Percentiles rank a stretch among this genome's conserved stretches.
Conservation (phyloP, 1,140 invertebrate genomes). For the Manduca sexta region DNA sequence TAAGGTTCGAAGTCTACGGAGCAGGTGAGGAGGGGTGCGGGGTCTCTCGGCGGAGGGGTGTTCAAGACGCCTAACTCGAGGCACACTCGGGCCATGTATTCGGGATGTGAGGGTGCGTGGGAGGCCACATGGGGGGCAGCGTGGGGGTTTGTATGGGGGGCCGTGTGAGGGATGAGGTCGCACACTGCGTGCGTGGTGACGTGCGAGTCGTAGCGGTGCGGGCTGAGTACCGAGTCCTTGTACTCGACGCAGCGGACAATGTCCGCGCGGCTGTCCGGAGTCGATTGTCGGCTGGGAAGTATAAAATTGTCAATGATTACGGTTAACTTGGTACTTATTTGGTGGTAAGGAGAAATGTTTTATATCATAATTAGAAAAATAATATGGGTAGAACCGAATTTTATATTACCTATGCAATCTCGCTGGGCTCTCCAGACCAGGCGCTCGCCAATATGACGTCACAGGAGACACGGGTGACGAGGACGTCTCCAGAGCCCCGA, state of each 20-base stretch:
- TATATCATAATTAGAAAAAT: too few relatives aligned
- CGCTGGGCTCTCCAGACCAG: slow-evolving; percentile 43
- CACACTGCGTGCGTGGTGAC: slow-evolving; percentile 51
- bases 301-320: too few relatives aligned
- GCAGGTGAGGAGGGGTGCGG: slow-evolving; percentile 48
- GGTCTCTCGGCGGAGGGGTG: slow-evolving; percentile 34
- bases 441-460: slow-evolving; percentile 55
- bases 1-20: slow-evolving; percentile 60
- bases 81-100: slow-evolving; percentile 58
- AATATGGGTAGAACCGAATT: too few relatives aligned
- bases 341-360: too few relatives aligned
- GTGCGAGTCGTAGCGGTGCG: slow-evolving; percentile 33
- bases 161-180: slow-evolving; percentile 57
- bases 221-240: slow-evolving; percentile 46
- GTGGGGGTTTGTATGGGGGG: slow-evolving; percentile 36
- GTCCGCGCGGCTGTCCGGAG: slow-evolving; percentile 62
- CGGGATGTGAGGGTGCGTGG: slow-evolving; percentile 32
- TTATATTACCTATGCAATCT: slow-evolving; percentile 47
- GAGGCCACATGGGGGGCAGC: slow-evolving; percentile 46
- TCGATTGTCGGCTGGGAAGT: slow-evolving; percentile 48
- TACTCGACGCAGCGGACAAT: slow-evolving; percentile 68
- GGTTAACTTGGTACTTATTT: too few relatives aligned
- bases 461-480: slow-evolving; percentile 49
- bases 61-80: slow-evolving; percentile 57
- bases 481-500: slow-evolving; percentile 35